Evolutionary conservation across 2,113 vertebrate species (phyloP), one percentile per base, ranked within the genome.

Genomic region (Geothlypis trichas): DNA sequence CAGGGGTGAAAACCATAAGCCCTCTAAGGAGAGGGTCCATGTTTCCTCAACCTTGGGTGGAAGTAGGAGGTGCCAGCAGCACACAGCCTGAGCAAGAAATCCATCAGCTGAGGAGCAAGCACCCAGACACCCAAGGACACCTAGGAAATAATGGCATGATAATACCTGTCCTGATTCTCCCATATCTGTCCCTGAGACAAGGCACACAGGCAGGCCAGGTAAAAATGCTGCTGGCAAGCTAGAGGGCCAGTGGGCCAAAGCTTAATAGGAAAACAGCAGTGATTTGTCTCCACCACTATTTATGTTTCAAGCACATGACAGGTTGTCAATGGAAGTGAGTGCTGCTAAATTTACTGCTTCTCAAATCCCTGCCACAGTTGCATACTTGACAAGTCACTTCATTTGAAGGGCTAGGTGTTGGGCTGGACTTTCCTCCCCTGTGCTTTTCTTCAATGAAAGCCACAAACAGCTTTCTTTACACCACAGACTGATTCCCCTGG

Each of bases 191-290:
- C 94, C 88, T 77, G 90, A 97, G 84, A 94, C 2, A 33, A 92
- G 76, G 62, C 30, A 39, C 2, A 41, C 76, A 15, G 5, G 55
- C 75, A 83, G 78, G 35, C 86, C 89, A 84, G 92, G 87, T 87
- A 89, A 83, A 91, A 85, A 72, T 11, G 65, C 93, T 95, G 79
- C 95, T 91, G 92, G 94, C 87, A 97, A 97, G 90, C 93, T 82
- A 69, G 20, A 85, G 95, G 97, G 97, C 97, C 95, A 97, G 96
- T 94, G 97, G 98, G 97, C 97, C 97, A 97, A 97, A 97, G 94
- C 96, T 98, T 98, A 98, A 98, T 97, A 98, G 95, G 97, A 98
- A 98, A 98, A 98, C 97, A 98, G 97, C 97, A 97, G 96, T 77
- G 75, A 98, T 98, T 98, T 98, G 96, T 98, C 97, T 98, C 96